Percentiles rank a stretch among this genome's conserved stretches.
These are phyloP conservation scores for Cheilinus undulatus DNA, from an alignment of 2,113 vertebrate species.

Conservation along the genomic window DNA sequence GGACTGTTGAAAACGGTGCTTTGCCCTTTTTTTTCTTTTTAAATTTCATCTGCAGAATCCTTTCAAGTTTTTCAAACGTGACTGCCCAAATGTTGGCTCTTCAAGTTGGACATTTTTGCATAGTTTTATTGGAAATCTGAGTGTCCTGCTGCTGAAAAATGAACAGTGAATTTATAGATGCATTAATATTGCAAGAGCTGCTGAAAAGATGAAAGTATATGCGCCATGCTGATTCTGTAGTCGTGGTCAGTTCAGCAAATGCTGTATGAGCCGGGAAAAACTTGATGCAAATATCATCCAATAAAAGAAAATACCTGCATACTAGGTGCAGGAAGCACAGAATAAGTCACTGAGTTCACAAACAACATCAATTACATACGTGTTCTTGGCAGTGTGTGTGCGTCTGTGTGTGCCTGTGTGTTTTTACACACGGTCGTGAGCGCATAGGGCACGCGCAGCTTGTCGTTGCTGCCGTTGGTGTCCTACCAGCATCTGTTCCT, in stretches of 20 bases:
- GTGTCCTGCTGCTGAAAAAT: background rate
- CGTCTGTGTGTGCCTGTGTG: background rate
- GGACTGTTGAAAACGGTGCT: constrained; percentile 5
- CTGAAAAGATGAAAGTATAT: constrained; percentile 11
- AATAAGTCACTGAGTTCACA: constrained; percentile 18
- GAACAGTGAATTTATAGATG: background rate
- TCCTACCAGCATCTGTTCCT: constrained; percentile 66
- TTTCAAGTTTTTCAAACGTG: background rate
- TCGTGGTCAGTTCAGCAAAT: background rate
- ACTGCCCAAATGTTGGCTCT: background rate
- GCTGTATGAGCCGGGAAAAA: constrained; percentile 2
- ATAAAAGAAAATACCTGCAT: background rate
- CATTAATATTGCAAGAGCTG: constrained; percentile 28
- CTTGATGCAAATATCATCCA: constrained; percentile 11
- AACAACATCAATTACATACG: constrained; percentile 23
- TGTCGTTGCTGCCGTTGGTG: constrained; percentile 49
- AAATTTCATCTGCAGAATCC: background rate
- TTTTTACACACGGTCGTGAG: constrained; percentile 53
- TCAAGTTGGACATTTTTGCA: background rate
- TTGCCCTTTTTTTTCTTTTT: too few species aligned
- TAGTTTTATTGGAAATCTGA: background rate
- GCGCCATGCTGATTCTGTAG: background rate
- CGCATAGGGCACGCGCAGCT: constrained; percentile 74
- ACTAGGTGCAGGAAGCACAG: background rate
- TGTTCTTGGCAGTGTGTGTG: background rate